A percentile compares a stretch with the other conserved stretches of the same genome.
phyloP scores from a whole-genome alignment of 2,888 invertebrate genomes.

The Cynaeus angustus region DNA sequence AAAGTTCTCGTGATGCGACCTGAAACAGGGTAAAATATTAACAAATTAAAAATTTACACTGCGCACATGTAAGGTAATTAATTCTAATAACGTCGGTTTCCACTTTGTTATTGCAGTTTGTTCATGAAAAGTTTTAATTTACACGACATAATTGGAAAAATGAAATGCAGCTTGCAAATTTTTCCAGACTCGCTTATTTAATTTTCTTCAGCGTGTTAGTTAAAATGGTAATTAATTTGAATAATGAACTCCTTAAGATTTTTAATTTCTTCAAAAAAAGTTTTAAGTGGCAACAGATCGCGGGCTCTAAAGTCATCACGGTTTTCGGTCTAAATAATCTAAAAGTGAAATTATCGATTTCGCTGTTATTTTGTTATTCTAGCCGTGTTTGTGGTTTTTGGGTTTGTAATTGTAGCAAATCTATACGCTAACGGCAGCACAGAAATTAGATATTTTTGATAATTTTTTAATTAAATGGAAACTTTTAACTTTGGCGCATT shows the following conservation, averaged over 20 bases:
- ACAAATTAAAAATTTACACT: neutral
- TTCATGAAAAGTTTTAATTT: slow-evolving; percentile 1
- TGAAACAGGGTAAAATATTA: slow-evolving; percentile 16
- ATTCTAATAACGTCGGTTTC: too few relatives aligned
- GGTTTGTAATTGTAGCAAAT: too few relatives aligned
- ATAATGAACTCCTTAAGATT: slow-evolving; percentile 6
- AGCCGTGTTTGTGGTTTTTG: too few relatives aligned
- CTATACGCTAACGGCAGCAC: too few relatives aligned
- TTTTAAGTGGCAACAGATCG: neutral
- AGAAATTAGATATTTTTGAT: too few relatives aligned
- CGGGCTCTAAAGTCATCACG: neutral
- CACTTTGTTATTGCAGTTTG: neutral
- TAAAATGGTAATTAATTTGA: slow-evolving; percentile 13
- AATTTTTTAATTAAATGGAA: too few relatives aligned
- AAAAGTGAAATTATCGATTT: neutral
- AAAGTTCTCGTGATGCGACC: slow-evolving; percentile 37
- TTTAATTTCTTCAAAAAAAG: neutral
- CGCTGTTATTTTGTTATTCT: too few relatives aligned
- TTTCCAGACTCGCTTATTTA: slow-evolving; percentile 2
- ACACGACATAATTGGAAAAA: neutral
- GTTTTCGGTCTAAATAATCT: neutral
- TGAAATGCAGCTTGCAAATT: neutral
- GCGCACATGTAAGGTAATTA: too few relatives aligned
- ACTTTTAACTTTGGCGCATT: too few relatives aligned
- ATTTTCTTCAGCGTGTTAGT: slow-evolving; percentile 5